phyloP scores from a whole-genome alignment of 2,888 invertebrate genomes.

The Tholera decimalis region DNA sequence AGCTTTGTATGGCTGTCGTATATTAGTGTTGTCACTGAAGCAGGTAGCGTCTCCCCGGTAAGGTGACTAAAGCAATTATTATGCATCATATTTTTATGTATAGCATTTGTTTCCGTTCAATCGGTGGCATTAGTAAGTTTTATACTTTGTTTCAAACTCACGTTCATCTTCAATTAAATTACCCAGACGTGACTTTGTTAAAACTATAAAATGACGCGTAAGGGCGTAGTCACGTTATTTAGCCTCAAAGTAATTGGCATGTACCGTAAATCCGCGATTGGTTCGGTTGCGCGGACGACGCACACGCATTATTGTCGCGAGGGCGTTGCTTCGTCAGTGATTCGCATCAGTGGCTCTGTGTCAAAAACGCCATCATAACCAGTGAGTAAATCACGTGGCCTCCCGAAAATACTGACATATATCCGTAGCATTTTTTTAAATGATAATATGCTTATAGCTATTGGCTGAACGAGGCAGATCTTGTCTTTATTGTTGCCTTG shows the following conservation, averaged over 20 bases:
- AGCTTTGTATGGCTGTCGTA: constrained; percentile 61
- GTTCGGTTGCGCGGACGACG: constrained; percentile 15
- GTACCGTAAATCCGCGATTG: constrained; percentile 23
- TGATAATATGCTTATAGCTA: constrained; percentile 61
- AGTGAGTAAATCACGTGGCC: constrained; percentile 50
- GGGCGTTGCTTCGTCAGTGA: constrained; percentile 33
- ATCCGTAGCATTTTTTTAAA: constrained; percentile 65
- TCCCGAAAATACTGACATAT: constrained; percentile 54
- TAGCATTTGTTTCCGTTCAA: constrained; percentile 54
- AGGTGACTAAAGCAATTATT: constrained; percentile 63
- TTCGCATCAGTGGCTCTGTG: constrained; percentile 21
- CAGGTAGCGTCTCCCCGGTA: constrained; percentile 30
- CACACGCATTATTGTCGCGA: constrained; percentile 14
- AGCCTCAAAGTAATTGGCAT: constrained; percentile 18
- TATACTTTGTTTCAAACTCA: constrained; percentile 50
- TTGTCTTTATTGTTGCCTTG: constrained; percentile 28
- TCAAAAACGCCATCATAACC: constrained; percentile 24
- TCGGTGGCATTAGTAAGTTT: constrained; percentile 61
- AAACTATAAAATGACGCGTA: constrained; percentile 15
- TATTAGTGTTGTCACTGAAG: constrained; percentile 49
- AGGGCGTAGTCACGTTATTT: constrained; percentile 32
- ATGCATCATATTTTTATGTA: constrained; percentile 58
- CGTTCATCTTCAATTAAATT: constrained; percentile 25
- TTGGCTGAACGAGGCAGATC: constrained; percentile 54
- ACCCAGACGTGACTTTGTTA: constrained; percentile 10